Evolutionary conservation across 2,888 invertebrate genomes (phyloP).

Genomic region (Apotomis capreana): DNA sequence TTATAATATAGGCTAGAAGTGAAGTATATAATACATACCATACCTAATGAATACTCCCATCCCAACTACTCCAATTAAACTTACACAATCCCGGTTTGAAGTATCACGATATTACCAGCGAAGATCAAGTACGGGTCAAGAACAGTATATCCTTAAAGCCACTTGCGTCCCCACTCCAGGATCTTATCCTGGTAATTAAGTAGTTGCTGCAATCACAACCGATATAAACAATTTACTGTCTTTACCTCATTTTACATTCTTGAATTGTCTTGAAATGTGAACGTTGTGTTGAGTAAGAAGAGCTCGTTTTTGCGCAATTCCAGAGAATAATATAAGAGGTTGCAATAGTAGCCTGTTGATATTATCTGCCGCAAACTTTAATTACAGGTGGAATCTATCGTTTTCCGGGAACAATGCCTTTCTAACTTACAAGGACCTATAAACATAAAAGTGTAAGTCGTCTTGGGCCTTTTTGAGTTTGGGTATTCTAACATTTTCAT

Average conservation of each 20-base stretch:
- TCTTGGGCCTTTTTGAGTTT: constrained; percentile 8
- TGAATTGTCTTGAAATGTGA: neutral
- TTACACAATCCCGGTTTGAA: constrained; percentile 52
- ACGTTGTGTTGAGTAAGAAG: neutral
- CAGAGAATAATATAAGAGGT: neutral
- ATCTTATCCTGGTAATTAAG: constrained; percentile 63
- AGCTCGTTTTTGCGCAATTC: neutral
- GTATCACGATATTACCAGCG: constrained; percentile 25
- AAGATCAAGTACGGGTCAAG: constrained; percentile 68
- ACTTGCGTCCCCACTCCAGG: constrained; percentile 45
- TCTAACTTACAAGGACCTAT: constrained; percentile 10
- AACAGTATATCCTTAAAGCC: constrained; percentile 68
- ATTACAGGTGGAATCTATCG: constrained; percentile 55
- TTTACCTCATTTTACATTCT: neutral
- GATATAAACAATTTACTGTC: constrained; percentile 48
- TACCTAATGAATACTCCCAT: neutral
- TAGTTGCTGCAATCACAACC: constrained; percentile 67
- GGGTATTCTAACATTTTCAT: constrained; percentile 6
- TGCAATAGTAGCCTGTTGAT: constrained; percentile 45
- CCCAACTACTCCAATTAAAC: constrained; percentile 27
- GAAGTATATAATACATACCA: no score
- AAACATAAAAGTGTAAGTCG: neutral
- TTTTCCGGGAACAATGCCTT: constrained; percentile 21
- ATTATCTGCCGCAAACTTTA: constrained; percentile 67
- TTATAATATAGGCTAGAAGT: no score